Base-by-base conservation (phyloP, 2,113 vertebrate species). In the Ceyx cyanopectus region DNA sequence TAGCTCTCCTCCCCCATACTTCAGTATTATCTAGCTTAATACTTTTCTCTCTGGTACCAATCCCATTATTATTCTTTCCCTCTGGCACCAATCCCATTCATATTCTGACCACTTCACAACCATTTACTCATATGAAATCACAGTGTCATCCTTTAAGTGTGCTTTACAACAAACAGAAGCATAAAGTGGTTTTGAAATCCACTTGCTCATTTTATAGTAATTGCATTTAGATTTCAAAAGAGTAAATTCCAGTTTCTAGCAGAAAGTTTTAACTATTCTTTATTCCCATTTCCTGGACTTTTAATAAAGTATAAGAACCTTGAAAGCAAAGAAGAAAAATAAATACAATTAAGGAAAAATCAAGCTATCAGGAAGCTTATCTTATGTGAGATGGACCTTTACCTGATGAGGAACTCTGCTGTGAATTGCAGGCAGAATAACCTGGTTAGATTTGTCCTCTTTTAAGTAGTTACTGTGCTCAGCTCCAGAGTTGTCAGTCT, bases 381-480 rank as follows among this genome's bases (percentile, higher is more conserved):
- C 17, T 85, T 90, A 54, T 2, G 24, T 26, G 61, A 83, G 61
- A 51, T 6, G 32, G 6, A 61, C 4, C 23, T 95, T 97, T 94
- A 97, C 97, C 88, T 97, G 97, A 87, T 97, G 98, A 80, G 97
- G 94, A 82, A 95, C 95, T 65, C 98, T 98, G 91, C 92, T 97
- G 41, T 97, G 96, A 79, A 99, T 98, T 53, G 98, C 97, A 26
- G 99, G 98, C 57, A 99, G 97, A 78, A 95, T 96, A 74, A 97
- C 58, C 6, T 98, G 98, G 62, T 89, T 95, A 7, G 96, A 89
- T 70, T 97, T 97, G 76, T 97, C 96, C 85, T 98, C 97, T 14
- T 97, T 96, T 68, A 96, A 85, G 70, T 90, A 97, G 92, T 86
- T 93, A 48, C 65, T 87, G 79, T 96, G 97, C 43, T 98, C 98